phyloP scores from a whole-genome alignment of 2,113 vertebrate species.

The Aepyceros melampus region DNA sequence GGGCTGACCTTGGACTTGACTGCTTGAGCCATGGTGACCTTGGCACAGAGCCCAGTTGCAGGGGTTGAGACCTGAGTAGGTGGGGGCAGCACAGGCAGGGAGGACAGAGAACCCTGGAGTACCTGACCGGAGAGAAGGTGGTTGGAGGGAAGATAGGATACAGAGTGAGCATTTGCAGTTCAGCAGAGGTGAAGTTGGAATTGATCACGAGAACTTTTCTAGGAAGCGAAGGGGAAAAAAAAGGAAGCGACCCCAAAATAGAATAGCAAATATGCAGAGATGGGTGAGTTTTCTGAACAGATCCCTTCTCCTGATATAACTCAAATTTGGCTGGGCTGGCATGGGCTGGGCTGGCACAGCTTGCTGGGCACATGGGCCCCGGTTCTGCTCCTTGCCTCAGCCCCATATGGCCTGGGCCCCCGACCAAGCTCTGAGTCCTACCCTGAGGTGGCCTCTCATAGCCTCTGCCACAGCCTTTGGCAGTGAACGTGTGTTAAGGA shows the following conservation, averaged over 20 bases:
- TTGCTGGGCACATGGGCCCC: slow-evolving; percentile 67
- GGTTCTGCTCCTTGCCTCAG: slow-evolving; percentile 60
- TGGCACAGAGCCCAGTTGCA: neutral
- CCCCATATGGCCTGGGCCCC: slow-evolving; percentile 71
- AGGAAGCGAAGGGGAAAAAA: slow-evolving; percentile 57
- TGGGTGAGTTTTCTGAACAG: slow-evolving; percentile 68
- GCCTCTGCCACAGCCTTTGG: neutral
- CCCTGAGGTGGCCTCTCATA: slow-evolving; percentile 52
- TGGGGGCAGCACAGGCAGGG: neutral
- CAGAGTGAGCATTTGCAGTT: slow-evolving; percentile 36
- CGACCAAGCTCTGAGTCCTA: slow-evolving; percentile 54
- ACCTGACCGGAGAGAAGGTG: neutral
- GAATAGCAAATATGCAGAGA: slow-evolving; percentile 70
- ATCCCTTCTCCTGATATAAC: slow-evolving; percentile 74
- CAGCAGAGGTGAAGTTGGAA: slow-evolving; percentile 73
- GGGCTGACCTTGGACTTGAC: neutral
- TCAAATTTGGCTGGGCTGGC: slow-evolving; percentile 67
- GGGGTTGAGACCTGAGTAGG: neutral
- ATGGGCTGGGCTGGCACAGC: slow-evolving; percentile 67
- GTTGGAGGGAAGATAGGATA: neutral
- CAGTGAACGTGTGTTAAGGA: neutral
- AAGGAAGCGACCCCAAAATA: slow-evolving; percentile 67
- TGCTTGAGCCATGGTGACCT: neutral
- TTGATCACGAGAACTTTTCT: slow-evolving; percentile 70
- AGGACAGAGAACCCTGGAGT: neutral